Conservation (phyloP, 2,797 vertebrate species). For the Pangasius djambal region DNA sequence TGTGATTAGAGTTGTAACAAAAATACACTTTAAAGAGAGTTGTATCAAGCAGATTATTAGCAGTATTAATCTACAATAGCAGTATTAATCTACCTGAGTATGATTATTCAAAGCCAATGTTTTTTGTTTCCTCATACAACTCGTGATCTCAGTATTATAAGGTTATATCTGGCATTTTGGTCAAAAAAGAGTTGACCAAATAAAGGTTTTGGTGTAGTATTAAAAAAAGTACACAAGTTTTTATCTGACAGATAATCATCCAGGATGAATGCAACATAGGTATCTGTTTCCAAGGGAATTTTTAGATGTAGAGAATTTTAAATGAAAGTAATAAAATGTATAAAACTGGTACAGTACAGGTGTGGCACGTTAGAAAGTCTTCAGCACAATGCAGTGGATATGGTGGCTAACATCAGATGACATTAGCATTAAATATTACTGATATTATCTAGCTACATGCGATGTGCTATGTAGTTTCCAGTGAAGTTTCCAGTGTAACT, state of each 20-base stretch:
- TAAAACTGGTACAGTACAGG: not conserved
- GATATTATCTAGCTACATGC: not conserved
- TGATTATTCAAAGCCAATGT: not conserved
- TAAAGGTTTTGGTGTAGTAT: not conserved
- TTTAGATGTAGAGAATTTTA: not conserved
- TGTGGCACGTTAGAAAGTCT: not conserved
- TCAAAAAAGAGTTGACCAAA: not conserved
- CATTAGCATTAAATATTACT: not conserved
- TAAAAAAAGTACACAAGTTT: slow-evolving; percentile 9
- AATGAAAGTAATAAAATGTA: not conserved
- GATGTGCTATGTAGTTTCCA: not conserved
- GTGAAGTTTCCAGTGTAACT: not conserved
- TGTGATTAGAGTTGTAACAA: not conserved
- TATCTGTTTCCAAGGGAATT: not conserved
- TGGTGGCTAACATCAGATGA: not conserved
- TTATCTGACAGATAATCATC: not conserved
- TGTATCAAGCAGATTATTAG: not conserved
- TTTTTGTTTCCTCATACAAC: not conserved
- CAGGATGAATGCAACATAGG: not conserved
- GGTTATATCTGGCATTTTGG: not conserved
- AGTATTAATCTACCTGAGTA: not conserved
- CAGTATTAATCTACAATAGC: not conserved
- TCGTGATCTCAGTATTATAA: not conserved
- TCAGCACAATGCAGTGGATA: not conserved
- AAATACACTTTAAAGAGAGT: not conserved